These are phyloP conservation scores for Acridotheres tristis DNA, from an alignment of 2,797 vertebrate genomes.

Conservation along the genomic window DNA sequence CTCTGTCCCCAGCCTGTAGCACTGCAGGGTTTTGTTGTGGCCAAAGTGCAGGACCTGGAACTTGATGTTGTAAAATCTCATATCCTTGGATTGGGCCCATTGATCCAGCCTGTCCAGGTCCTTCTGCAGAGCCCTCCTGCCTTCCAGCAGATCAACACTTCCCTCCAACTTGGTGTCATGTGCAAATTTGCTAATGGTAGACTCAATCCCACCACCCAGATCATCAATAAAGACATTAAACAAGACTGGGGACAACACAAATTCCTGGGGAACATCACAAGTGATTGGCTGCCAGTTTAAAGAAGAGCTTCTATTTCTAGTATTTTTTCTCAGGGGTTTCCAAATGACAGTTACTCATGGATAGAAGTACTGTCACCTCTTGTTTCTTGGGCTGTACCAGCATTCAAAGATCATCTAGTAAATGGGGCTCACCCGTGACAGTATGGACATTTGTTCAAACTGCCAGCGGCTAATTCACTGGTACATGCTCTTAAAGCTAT, in stretches of 20 bases:
- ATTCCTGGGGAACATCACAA: not conserved
- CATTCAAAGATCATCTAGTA: not conserved
- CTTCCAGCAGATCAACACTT: not conserved
- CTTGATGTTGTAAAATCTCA: not conserved
- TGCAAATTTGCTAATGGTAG: not conserved
- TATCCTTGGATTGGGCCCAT: not conserved
- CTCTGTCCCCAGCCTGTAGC: not conserved
- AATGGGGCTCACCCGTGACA: not conserved
- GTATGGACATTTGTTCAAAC: not conserved
- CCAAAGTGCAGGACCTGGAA: not conserved
- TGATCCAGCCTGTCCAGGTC: rapidly evolving
- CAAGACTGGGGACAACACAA: not conserved
- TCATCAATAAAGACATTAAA: not conserved
- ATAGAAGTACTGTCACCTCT: not conserved
- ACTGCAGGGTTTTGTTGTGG: not conserved
- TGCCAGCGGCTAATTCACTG: conserved; percentile 15
- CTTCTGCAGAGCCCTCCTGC: not conserved
- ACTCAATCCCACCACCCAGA: not conserved
- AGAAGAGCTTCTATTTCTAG: not conserved
- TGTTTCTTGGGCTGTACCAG: not conserved
- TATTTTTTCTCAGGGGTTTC: not conserved
- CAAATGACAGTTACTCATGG: not conserved
- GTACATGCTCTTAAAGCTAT: not conserved
- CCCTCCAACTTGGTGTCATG: rapidly evolving
- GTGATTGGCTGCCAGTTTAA: not conserved